Conservation (phyloP, 2,113 vertebrate genomes). For the Excalfactoria chinensis region DNA sequence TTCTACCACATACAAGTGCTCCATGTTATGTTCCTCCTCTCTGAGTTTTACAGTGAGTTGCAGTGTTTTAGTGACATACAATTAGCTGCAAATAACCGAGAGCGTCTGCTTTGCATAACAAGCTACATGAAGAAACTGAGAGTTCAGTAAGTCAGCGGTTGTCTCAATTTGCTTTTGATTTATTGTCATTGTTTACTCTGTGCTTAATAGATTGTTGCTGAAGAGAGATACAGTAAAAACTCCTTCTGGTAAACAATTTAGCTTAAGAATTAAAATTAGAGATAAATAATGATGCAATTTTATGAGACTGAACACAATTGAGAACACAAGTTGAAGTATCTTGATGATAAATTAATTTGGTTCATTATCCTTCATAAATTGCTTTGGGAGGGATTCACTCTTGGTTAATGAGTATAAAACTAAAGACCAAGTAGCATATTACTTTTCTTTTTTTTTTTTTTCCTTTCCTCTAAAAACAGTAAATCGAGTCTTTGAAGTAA, state of each 20-base stretch:
- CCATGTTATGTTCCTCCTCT: not conserved
- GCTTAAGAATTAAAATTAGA: conserved; percentile 67
- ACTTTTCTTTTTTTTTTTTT: not conserved
- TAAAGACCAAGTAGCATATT: not conserved
- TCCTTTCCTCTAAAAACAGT: too few relatives aligned
- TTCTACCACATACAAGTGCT: accelerated
- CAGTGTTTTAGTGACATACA: not conserved
- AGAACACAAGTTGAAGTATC: conserved; percentile 55
- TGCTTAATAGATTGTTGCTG: conserved; percentile 66
- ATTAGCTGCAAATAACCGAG: conserved; percentile 50
- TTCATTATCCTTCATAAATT: conserved; percentile 70
- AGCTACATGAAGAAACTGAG: not conserved
- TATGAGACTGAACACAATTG: conserved; percentile 1
- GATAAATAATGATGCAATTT: conserved; percentile 67
- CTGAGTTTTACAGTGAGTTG: not conserved
- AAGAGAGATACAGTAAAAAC: conserved; percentile 43
- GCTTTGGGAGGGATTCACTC: conserved; percentile 48
- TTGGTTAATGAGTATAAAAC: conserved; percentile 46
- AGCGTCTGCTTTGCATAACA: not conserved
- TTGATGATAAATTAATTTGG: conserved; percentile 62
- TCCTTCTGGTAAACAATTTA: conserved; percentile 67
- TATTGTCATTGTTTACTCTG: conserved; percentile 57
- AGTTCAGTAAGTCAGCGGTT: conserved; percentile 61
- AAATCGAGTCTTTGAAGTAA: conserved; percentile 1
- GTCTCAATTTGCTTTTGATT: conserved; percentile 66